A percentile compares a stretch with the other conserved stretches of the same genome.
Conservation (phyloP, 1,140 invertebrate genomes). For the Drosophila miranda region DNA sequence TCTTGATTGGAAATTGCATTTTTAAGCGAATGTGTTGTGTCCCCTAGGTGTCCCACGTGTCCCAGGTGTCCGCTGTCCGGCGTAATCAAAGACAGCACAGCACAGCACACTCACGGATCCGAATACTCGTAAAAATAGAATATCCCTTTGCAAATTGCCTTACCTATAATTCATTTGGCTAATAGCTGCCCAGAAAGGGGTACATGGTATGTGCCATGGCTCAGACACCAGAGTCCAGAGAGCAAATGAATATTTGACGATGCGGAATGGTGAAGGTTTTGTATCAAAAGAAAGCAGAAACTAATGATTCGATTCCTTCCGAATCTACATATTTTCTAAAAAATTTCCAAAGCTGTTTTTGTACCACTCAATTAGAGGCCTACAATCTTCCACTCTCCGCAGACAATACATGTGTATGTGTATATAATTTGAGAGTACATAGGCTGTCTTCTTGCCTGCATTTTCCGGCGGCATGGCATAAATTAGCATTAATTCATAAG, state of each 20-base stretch:
- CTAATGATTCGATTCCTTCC: not conserved
- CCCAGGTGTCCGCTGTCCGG: not conserved
- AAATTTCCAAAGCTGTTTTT: not conserved
- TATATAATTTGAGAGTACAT: conserved; percentile 42
- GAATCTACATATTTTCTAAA: not conserved
- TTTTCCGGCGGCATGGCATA: conserved; percentile 67
- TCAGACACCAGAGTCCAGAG: conserved; percentile 36
- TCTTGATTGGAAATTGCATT: conserved; percentile 68
- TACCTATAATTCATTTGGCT: conserved; percentile 58
- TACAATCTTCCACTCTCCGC: conserved; percentile 11
- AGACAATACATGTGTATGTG: conserved; percentile 7
- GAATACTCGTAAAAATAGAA: conserved; percentile 25
- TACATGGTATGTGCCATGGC: conserved; percentile 22
- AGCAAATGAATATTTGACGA: conserved; percentile 40
- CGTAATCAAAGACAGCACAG: conserved; percentile 52
- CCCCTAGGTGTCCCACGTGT: no score
- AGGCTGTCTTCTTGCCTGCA: conserved; percentile 39
- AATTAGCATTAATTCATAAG: conserved; percentile 74
- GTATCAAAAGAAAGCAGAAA: no score
- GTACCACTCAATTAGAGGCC: not conserved
- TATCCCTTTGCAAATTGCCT: conserved; percentile 52
- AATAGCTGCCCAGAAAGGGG: conserved; percentile 38
- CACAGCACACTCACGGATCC: conserved; percentile 11
- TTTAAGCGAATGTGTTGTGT: conserved; percentile 54
- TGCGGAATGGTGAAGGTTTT: not conserved